Evolutionary conservation across 2,888 invertebrate species (phyloP).

Genomic region (Ennomos fuscantarius): DNA sequence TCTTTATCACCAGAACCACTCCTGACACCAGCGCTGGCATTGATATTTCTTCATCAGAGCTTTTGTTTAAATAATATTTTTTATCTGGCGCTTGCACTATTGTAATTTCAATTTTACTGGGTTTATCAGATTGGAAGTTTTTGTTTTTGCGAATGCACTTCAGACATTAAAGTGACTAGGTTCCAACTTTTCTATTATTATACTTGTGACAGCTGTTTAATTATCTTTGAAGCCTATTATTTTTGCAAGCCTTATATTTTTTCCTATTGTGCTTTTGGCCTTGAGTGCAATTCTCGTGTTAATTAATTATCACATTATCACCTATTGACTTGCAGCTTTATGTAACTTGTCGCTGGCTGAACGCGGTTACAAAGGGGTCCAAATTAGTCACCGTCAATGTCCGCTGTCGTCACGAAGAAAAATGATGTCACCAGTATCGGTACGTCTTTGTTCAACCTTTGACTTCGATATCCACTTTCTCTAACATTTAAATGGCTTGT

Average conservation of each 20-base stretch:
- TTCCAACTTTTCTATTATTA: no score
- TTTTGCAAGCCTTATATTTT: no score
- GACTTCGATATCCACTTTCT: conserved; percentile 23
- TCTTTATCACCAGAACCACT: conserved; percentile 60
- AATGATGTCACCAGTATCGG: conserved; percentile 14
- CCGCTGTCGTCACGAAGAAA: conserved; percentile 12
- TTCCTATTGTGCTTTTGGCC: no score
- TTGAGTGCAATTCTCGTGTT: no score
- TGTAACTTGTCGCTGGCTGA: conserved; percentile 11
- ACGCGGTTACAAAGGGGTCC: conserved; percentile 4
- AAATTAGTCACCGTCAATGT: conserved; percentile 16
- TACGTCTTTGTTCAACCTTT: conserved; percentile 19
- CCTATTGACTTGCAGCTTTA: conserved; percentile 11
- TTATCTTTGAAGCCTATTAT: no score
- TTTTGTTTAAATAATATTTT: conserved; percentile 13
- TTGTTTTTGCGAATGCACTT: no score
- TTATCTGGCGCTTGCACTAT: neutral
- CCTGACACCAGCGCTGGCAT: conserved; percentile 60
- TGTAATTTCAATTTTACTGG: no score
- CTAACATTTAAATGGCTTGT: conserved; percentile 17
- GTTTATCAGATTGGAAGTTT: no score
- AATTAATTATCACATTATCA: neutral
- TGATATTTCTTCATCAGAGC: conserved; percentile 36
- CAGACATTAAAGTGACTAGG: no score
- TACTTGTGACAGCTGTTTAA: no score